Conservation (phyloP, 2,888 invertebrate genomes). For the Ethmia dodecea region DNA sequence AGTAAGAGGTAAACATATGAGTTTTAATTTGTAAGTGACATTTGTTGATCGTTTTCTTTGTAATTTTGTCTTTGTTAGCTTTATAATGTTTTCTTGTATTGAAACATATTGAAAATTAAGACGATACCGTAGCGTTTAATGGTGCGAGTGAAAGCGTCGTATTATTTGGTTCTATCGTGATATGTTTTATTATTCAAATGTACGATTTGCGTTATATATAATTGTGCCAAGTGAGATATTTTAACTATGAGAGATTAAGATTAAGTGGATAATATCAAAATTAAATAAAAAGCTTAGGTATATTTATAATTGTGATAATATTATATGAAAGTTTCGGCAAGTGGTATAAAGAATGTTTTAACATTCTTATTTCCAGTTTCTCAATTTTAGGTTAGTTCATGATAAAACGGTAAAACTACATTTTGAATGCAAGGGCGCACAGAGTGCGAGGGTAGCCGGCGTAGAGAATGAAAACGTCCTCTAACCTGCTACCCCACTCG, state of each 20-base stretch:
- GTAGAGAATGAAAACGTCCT: too few species aligned
- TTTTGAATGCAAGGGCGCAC: slow-evolving; percentile 10
- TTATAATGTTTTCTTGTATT: slow-evolving; percentile 67
- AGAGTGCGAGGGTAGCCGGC: slow-evolving; percentile 6
- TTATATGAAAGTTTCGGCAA: slow-evolving; percentile 74
- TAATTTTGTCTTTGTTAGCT: slow-evolving; percentile 75
- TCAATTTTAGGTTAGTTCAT: slow-evolving; percentile 47
- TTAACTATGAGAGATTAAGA: slow-evolving; percentile 70
- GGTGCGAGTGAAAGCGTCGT: slow-evolving; percentile 46
- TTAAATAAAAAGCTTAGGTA: slow-evolving; percentile 66
- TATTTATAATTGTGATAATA: slow-evolving; percentile 73
- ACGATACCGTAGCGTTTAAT: slow-evolving; percentile 51
- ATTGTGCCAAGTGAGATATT: slow-evolving; percentile 76
- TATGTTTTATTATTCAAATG: slow-evolving; percentile 58
- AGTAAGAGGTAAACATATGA: slow-evolving; percentile 64
- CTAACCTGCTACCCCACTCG: too few species aligned
- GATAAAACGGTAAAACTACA: slow-evolving; percentile 29
- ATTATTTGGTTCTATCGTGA: slow-evolving; percentile 47
- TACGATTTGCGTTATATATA: slow-evolving; percentile 69
- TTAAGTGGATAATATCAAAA: slow-evolving; percentile 75
- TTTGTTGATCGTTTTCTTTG: slow-evolving; percentile 74
- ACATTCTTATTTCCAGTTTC: slow-evolving; percentile 51
- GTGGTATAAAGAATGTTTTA: slow-evolving; percentile 48
- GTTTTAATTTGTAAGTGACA: slow-evolving; percentile 73
- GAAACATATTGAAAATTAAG: slow-evolving; percentile 43